Evolutionary conservation across 2,888 invertebrate species (phyloP).

Genomic region (Zygaena filipendulae): DNA sequence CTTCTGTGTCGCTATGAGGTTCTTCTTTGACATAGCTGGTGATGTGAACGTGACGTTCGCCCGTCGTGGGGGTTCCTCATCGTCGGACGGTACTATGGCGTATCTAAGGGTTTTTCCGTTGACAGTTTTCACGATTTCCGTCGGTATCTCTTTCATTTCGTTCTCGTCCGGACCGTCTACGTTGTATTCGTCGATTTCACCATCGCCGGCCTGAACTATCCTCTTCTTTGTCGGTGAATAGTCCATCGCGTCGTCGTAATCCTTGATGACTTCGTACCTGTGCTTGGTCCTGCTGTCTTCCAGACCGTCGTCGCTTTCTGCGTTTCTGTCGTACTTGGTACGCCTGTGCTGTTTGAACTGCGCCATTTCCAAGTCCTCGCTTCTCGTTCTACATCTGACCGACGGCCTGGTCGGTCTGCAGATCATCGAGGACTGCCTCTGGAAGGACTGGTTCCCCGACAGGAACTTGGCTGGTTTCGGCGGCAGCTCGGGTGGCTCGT

Average conservation of each 20-base stretch:
- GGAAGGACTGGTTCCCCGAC: slow-evolving; percentile 37
- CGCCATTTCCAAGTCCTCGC: slow-evolving; percentile 61
- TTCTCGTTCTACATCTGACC: slow-evolving; percentile 39
- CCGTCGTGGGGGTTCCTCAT: slow-evolving; percentile 53
- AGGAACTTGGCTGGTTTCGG: slow-evolving; percentile 54
- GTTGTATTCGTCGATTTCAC: slow-evolving; percentile 60
- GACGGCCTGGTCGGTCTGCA: slow-evolving; percentile 55
- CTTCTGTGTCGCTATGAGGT: slow-evolving; percentile 78
- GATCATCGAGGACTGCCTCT: slow-evolving; percentile 53
- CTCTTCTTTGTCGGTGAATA: slow-evolving; percentile 62
- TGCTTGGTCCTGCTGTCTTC: slow-evolving; percentile 46
- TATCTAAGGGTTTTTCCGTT: slow-evolving; percentile 70
- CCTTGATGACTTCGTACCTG: slow-evolving; percentile 68
- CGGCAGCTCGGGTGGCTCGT: slow-evolving; percentile 52
- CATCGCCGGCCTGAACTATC: slow-evolving; percentile 50
- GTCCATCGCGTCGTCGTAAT: slow-evolving; percentile 42
- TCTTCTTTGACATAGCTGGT: slow-evolving; percentile 64
- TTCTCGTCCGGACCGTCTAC: slow-evolving; percentile 65
- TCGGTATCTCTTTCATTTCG: slow-evolving; percentile 67
- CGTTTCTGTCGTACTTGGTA: slow-evolving; percentile 35
- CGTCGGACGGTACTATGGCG: slow-evolving; percentile 69
- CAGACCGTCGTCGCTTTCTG: slow-evolving; percentile 39
- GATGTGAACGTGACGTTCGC: slow-evolving; percentile 46
- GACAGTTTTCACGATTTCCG: slow-evolving; percentile 71
- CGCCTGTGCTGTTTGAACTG: slow-evolving; percentile 38